These are phyloP conservation scores for Athene cunicularia DNA, from an alignment of 2,113 vertebrate genomes.

Conservation along the genomic window DNA sequence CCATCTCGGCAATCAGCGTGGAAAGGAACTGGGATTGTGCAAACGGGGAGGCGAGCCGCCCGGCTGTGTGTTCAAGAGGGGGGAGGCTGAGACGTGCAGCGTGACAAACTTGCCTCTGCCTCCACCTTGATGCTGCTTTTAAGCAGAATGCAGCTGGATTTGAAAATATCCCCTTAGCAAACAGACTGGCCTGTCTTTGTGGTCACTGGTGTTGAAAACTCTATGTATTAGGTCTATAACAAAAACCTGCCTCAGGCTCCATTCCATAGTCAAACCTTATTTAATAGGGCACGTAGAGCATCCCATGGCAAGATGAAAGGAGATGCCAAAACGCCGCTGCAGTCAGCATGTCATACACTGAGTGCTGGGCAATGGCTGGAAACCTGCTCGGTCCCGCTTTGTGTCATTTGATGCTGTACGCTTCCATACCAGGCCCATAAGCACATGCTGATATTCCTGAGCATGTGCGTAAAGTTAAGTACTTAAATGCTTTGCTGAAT, in stretches of 20 bases:
- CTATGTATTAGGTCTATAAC: neutral
- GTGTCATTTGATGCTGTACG: neutral
- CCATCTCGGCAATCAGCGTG: accelerated
- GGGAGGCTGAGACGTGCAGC: neutral
- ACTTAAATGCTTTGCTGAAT: conserved; percentile 67
- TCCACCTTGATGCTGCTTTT: neutral
- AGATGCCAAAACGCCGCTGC: neutral
- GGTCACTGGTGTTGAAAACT: neutral
- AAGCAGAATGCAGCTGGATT: accelerated
- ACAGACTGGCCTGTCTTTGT: neutral
- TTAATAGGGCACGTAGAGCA: neutral
- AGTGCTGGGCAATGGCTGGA: neutral
- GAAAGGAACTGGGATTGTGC: neutral
- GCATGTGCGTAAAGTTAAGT: conserved; percentile 63
- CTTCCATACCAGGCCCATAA: neutral
- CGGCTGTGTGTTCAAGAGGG: accelerated
- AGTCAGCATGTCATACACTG: neutral
- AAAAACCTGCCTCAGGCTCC: neutral
- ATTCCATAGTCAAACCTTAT: neutral
- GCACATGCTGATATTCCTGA: conserved; percentile 55
- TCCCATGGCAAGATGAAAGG: neutral
- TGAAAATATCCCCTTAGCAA: neutral
- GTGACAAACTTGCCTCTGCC: neutral
- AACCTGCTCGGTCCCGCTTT: neutral
- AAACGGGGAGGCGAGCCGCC: accelerated